phyloP scores from a whole-genome alignment of 2,113 vertebrate species.

The Neotragus pygmaeus region DNA sequence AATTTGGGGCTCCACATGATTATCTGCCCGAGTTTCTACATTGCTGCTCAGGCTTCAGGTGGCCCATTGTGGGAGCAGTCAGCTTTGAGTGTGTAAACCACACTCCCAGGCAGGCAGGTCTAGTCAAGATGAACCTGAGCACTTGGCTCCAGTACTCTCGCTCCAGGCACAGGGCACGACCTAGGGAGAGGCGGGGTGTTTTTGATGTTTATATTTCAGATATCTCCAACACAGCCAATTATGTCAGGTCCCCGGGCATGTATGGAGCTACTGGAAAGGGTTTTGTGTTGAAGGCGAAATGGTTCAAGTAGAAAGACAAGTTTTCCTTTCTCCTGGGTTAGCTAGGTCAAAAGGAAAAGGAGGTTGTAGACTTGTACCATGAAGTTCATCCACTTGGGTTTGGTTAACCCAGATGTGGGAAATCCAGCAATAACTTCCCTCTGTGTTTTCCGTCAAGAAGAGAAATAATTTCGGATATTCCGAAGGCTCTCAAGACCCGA shows the following conservation, averaged over 20 bases:
- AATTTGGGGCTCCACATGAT: background rate
- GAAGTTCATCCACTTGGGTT: background rate
- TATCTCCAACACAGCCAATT: background rate
- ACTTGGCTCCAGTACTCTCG: background rate
- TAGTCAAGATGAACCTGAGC: conserved; percentile 34
- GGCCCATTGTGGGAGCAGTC: background rate
- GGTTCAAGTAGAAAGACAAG: conserved; percentile 10
- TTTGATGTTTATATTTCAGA: conserved; percentile 29
- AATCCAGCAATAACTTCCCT: background rate
- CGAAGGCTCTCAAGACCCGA: background rate
- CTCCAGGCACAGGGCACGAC: conserved; percentile 42
- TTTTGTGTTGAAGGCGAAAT: conserved; percentile 32
- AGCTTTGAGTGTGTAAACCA: background rate
- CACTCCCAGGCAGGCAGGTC: conserved; percentile 33
- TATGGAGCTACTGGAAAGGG: background rate
- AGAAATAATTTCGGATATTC: background rate
- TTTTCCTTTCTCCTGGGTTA: conserved; percentile 18
- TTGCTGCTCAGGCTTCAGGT: background rate
- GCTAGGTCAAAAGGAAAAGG: background rate
- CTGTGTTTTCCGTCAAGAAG: background rate
- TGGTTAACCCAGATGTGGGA: background rate
- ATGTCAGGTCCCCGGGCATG: background rate
- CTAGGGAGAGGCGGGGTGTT: background rate
- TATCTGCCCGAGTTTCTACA: background rate
- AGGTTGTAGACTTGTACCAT: background rate